Percentiles rank a stretch among this genome's conserved stretches.
Evolutionary conservation across 2,797 vertebrate genomes (phyloP).

Genomic region (Etheostoma nigrum): DNA sequence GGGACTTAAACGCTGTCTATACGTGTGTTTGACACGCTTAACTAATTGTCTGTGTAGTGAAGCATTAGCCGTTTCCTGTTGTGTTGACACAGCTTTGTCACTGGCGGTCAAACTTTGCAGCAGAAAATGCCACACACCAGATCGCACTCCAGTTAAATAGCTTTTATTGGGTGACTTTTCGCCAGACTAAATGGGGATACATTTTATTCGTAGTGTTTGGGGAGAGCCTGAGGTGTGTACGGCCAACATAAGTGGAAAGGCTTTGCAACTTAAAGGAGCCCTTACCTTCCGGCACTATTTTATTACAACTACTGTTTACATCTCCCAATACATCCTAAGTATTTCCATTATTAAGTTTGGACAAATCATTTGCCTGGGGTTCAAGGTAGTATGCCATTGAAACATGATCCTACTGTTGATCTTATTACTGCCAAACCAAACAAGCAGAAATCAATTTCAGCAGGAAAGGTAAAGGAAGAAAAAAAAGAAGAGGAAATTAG

Average conservation of each 20-base stretch:
- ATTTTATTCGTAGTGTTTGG: constrained; percentile 92
- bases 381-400: constrained; percentile 96
- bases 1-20: constrained; percentile 33
- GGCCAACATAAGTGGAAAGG: constrained; percentile 92
- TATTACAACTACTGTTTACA: constrained; percentile 99
- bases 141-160: constrained; percentile 72
- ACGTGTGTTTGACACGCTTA: constrained; percentile 41
- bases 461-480: constrained; percentile 84
- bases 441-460: constrained; percentile 93
- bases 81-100: constrained; percentile 72
- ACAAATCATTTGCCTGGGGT: constrained; percentile 99
- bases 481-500: constrained; percentile 84
- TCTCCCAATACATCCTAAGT: constrained; percentile 98
- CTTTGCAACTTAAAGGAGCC: constrained; percentile 95
- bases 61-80: constrained; percentile 67
- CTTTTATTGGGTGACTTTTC: constrained; percentile 85
- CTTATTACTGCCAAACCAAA: constrained; percentile 97
- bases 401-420: constrained; percentile 95
- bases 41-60: constrained; percentile 58
- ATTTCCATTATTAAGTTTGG: constrained; percentile 98
- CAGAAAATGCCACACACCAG: constrained; percentile 63
- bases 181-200: constrained; percentile 89
- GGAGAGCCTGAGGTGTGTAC: constrained; percentile 85
- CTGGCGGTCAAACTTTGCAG: constrained; percentile 67
- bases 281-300: constrained; percentile 95